Percentiles rank a stretch among this genome's conserved stretches.
phyloP scores from a whole-genome alignment of 2,797 vertebrate species.

The Gephyroberyx darwinii region DNA sequence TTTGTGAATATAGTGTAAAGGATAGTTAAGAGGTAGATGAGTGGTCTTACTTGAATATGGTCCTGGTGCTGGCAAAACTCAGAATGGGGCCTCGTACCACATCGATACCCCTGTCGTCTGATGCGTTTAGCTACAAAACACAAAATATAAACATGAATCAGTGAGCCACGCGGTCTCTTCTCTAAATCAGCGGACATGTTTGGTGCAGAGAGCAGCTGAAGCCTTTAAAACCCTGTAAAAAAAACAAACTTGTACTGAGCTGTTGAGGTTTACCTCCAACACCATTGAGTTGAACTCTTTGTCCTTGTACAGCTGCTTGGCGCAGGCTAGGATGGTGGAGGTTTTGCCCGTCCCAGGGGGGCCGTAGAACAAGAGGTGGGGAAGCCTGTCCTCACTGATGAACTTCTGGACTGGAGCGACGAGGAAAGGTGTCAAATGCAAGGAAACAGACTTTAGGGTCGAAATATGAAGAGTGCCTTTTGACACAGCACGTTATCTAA shows the following conservation, averaged over 20 bases:
- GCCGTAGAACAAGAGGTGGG: conserved; percentile 95
- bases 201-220: not conserved
- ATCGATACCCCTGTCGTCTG: conserved; percentile 94
- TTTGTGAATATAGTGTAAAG: no score
- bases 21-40: no score
- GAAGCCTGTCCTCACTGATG: conserved; percentile 92
- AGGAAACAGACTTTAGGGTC: not conserved
- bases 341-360: conserved; percentile 97
- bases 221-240: not conserved
- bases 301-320: conserved; percentile 91
- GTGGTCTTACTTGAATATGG: conserved; percentile 93
- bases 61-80: conserved; percentile 96
- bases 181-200: not conserved
- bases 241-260: not conserved
- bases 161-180: not conserved
- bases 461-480: not conserved
- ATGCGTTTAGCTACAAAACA: conserved; percentile 90
- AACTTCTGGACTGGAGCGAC: conserved; percentile 88
- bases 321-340: conserved; percentile 94
- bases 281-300: conserved; percentile 96
- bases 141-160: not conserved
- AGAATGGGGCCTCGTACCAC: conserved; percentile 93
- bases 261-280: conserved; percentile 84
- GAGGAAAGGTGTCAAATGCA: not conserved
- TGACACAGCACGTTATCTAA: not conserved